Conservation (phyloP, 2,888 invertebrate genomes). For the Eupithecia subumbrata region DNA sequence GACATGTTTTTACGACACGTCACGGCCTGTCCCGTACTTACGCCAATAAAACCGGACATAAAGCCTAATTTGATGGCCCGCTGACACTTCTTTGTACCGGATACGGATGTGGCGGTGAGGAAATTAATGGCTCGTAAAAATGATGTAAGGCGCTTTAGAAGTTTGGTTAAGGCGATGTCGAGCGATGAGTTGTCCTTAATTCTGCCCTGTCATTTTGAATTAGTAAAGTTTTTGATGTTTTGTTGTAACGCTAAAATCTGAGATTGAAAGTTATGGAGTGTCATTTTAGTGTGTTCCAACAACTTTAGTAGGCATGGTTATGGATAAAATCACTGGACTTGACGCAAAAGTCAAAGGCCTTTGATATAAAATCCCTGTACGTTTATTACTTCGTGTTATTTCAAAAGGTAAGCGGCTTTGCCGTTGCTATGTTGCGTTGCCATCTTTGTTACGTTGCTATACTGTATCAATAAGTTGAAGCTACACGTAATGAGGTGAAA, state of each 20-base stretch:
- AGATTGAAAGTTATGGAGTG: too few relatives aligned
- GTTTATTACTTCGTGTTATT: neutral
- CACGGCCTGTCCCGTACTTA: conserved; percentile 34
- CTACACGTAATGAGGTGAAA: neutral
- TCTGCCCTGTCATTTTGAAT: conserved; percentile 7
- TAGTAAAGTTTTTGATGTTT: neutral
- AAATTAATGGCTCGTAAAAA: conserved; percentile 36
- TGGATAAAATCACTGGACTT: neutral
- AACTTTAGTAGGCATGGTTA: too few relatives aligned
- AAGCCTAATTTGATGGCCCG: conserved; percentile 45
- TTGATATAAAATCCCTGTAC: neutral
- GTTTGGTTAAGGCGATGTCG: neutral
- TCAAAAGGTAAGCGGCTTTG: neutral
- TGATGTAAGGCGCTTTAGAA: conserved; percentile 10
- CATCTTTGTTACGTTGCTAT: neutral
- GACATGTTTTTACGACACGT: conserved; percentile 32
- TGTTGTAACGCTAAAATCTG: neutral
- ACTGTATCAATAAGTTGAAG: neutral
- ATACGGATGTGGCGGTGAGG: conserved; percentile 25
- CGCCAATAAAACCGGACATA: conserved; percentile 43
- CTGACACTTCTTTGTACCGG: conserved; percentile 41
- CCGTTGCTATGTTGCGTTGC: neutral
- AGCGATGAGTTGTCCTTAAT: conserved; percentile 11
- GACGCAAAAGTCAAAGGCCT: neutral
- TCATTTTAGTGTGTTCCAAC: too few relatives aligned